A percentile compares a stretch with the other conserved stretches of the same genome.
Conservation (phyloP, 1,140 invertebrate species). For the Leptestheria dahalacensis region DNA sequence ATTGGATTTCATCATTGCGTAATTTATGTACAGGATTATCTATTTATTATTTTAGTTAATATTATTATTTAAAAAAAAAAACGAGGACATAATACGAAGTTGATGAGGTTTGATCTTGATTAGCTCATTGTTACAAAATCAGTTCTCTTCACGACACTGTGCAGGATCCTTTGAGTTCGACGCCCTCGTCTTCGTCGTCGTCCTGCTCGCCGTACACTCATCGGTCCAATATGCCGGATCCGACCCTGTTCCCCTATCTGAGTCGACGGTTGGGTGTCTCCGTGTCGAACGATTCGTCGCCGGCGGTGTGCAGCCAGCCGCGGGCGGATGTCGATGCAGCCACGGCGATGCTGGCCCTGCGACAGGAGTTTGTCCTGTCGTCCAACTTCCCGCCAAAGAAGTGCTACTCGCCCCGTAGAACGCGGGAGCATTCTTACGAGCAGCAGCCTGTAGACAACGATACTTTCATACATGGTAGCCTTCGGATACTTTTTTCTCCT, state of each 20-base stretch:
- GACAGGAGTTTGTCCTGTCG: slow-evolving; percentile 41
- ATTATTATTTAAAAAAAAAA: no score
- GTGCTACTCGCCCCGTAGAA: slow-evolving; percentile 20
- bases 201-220: not conserved
- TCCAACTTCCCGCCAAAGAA: slow-evolving; percentile 35
- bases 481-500: no score
- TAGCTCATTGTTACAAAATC: not conserved
- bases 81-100: no score
- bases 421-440: not conserved
- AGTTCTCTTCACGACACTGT: not conserved
- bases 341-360: slow-evolving; percentile 62
- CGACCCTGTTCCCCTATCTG: slow-evolving; percentile 60
- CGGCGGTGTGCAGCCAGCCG: slow-evolving; percentile 17
- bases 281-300: slow-evolving; percentile 24
- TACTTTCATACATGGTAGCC: slow-evolving; percentile 6
- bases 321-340: slow-evolving; percentile 54
- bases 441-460: not conserved
- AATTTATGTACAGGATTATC: no score
- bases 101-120: no score
- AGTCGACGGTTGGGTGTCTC: slow-evolving; percentile 45
- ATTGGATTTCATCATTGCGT: no score
- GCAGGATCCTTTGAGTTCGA: not conserved
- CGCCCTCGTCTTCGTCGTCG: not conserved
- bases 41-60: no score
- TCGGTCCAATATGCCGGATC: slow-evolving; percentile 37